Evolutionary conservation across 2,888 invertebrate genomes (phyloP), one percentile per base, ranked within the genome.

Genomic region (Odontothrips loti): DNA sequence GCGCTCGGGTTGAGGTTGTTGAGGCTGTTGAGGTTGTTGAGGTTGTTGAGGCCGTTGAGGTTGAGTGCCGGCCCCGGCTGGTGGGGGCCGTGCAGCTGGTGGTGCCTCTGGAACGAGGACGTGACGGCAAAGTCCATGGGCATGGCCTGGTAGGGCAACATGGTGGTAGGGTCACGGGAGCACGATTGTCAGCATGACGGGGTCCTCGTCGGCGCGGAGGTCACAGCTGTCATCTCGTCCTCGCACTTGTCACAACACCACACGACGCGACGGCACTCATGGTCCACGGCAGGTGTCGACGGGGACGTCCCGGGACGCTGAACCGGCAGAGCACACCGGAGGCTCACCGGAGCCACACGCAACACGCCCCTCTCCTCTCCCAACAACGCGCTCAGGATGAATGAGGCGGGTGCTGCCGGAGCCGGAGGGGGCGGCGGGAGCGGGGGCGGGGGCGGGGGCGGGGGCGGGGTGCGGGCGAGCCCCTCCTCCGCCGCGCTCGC

Each of bases 141-240:
- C 80, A 84, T 84, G 85, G 93, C 93, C 90, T 95, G 95, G 89
- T 95, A 95, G 86, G 95, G 95, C 91, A 95, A 91, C 95, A 95
- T 95, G 85, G 83, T 85, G 58, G 79, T 29, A 79, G 79, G 47
- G 81, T 78, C 58, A 63, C 81, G 48, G 78, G 27, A 29, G 58
- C 58, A 80, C 63, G 83, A 81, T 81, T 82, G 82, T 81, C 82
- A 80, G 81, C 47, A 47, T 80, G 81, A 82, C 80, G 68, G 81
- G 80, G 68, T 80, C 79, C 81, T 81, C 82, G 27, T 79, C 48
- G 79, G 75, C 81, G 12, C 81, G 79, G 79, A 43, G 82, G 79
- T 79, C 82, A 47, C 68, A 27, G 78, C n/a, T 58, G 51, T 81
- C 43, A 80, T 29, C 80, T 75, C 27, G 78, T 34, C 48, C 34